Conservation (phyloP, 2,113 vertebrate species). For the Brachypodius melanocephalos region DNA sequence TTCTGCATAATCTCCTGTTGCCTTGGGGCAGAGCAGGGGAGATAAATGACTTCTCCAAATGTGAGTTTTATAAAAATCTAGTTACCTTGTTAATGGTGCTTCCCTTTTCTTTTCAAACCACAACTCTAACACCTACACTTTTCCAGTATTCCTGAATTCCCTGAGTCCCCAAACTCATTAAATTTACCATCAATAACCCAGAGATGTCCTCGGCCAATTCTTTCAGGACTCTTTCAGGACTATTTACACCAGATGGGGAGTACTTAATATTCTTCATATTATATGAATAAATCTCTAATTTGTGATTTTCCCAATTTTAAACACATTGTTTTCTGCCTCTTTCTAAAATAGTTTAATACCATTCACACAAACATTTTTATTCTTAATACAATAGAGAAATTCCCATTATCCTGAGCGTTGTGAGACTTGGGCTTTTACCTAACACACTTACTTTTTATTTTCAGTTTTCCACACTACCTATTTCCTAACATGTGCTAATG, state of each 20-base stretch:
- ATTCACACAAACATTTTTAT: neutral
- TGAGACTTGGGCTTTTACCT: neutral
- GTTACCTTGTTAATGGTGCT: slow-evolving; percentile 43
- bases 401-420: neutral
- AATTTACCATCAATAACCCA: slow-evolving; percentile 29
- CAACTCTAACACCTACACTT: neutral
- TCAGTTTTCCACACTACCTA: neutral
- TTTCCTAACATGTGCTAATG: neutral
- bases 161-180: slow-evolving; percentile 28
- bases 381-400: neutral
- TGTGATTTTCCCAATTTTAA: neutral
- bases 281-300: neutral
- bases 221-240: neutral
- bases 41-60: slow-evolving; percentile 4
- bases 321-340: neutral
- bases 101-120: slow-evolving; percentile 19
- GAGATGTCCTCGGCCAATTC: slow-evolving; percentile 14
- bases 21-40: neutral
- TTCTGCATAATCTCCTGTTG: neutral
- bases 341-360: neutral
- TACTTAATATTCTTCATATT: neutral
- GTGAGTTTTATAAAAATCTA: slow-evolving; percentile 30
- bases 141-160: slow-evolving; percentile 32
- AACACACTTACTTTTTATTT: neutral
- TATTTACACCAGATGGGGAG: neutral